A percentile compares a stretch with the other conserved stretches of the same genome.
These are phyloP conservation scores for Triplophysa bombifrons DNA, from an alignment of 2,797 vertebrate genomes.

Conservation along the genomic window DNA sequence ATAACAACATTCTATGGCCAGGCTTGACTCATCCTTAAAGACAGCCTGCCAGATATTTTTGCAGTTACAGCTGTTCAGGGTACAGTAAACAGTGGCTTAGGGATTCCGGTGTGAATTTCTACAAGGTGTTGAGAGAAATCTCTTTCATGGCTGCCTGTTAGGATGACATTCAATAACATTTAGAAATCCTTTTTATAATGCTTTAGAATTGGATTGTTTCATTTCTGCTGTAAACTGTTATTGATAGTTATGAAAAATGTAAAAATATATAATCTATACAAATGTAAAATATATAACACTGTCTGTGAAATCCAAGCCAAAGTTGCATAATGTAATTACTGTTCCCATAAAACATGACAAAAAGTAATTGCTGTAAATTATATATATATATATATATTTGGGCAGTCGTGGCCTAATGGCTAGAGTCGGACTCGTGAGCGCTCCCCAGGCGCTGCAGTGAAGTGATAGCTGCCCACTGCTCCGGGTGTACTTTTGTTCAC, in stretches of 20 bases:
- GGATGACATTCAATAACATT: background rate
- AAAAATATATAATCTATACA: background rate
- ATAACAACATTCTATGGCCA: constrained; percentile 50
- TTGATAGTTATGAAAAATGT: background rate
- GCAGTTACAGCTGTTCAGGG: constrained; percentile 49
- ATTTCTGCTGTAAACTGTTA: background rate
- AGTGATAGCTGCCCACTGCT: no score
- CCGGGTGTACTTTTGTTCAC: no score
- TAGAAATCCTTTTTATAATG: background rate
- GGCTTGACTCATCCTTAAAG: constrained; percentile 47
- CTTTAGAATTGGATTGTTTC: constrained; percentile 6
- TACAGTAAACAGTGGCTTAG: constrained; percentile 48
- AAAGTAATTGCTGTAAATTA: no score
- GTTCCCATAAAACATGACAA: no score
- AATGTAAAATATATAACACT: no score
- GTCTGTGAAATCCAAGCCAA: no score
- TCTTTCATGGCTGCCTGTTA: constrained; percentile 12
- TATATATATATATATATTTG: no score
- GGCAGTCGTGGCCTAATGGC: no score
- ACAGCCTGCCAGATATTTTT: constrained; percentile 44
- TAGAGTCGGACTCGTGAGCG: no score
- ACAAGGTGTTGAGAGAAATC: background rate
- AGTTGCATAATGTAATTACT: no score
- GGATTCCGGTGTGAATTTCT: constrained; percentile 13
- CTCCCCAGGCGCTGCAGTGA: no score